Evolutionary conservation across 2,888 invertebrate genomes (phyloP).

Genomic region (Caenorhabditis drosophilae): DNA sequence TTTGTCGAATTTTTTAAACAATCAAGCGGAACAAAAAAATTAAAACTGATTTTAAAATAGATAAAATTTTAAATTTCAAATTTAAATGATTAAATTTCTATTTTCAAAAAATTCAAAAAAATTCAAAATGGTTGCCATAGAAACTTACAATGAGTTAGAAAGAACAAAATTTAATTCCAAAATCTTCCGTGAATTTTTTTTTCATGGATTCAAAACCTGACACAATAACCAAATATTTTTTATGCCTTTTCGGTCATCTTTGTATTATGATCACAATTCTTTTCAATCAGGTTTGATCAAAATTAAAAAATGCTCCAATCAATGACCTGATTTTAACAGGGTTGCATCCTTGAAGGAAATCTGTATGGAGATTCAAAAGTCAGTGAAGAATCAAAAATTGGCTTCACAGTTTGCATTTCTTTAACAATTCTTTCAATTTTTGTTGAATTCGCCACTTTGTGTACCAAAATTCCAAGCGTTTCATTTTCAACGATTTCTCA

Average conservation of each 20-base stretch:
- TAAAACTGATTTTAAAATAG: not conserved
- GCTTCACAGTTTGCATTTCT: conserved; percentile 47
- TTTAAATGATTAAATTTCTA: too few relatives aligned
- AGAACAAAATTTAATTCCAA: too few relatives aligned
- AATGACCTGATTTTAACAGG: not conserved
- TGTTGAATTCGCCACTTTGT: conserved; percentile 72
- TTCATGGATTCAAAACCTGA: conserved; percentile 55
- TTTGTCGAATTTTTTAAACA: not conserved
- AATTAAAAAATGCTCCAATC: not conserved
- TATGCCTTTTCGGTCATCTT: conserved; percentile 78
- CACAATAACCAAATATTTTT: conserved; percentile 76
- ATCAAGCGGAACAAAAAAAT: not conserved
- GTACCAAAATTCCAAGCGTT: conserved; percentile 28
- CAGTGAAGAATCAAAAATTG: conserved; percentile 43
- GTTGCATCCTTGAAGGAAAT: not conserved
- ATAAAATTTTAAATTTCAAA: too few relatives aligned
- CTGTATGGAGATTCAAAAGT: conserved; percentile 21
- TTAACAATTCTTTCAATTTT: conserved; percentile 76
- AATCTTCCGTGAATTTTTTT: too few relatives aligned
- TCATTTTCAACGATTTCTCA: conserved; percentile 29
- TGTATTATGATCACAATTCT: conserved; percentile 77
- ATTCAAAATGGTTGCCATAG: conserved; percentile 3
- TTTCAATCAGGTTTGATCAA: conserved; percentile 74
- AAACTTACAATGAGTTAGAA: too few relatives aligned
- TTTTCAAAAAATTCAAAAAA: too few relatives aligned